Evolutionary conservation across 2,888 invertebrate species (phyloP).

Genomic region (Uropetala carovei): DNA sequence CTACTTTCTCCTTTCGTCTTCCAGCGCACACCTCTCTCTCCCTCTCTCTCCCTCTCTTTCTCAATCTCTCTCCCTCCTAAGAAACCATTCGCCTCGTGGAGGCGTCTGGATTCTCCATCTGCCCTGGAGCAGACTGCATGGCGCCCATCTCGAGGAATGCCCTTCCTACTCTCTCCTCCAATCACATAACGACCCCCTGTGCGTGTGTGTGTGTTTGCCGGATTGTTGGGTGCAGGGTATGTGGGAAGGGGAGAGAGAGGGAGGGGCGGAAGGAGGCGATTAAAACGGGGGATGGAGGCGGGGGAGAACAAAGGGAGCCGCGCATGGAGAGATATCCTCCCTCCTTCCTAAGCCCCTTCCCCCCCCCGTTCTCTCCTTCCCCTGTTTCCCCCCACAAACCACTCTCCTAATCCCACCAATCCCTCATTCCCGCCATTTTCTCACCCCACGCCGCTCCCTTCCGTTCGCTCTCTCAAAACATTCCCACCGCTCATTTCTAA

Average conservation of each 20-base stretch:
- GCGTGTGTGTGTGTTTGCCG: not conserved
- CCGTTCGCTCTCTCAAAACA: not conserved
- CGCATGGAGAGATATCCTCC: not conserved
- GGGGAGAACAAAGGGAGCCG: not conserved
- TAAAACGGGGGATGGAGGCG: not conserved
- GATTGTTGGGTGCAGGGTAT: no score
- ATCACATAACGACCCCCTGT: conserved; percentile 1
- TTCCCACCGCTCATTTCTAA: not conserved
- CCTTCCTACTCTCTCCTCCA: not conserved
- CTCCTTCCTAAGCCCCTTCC: not conserved
- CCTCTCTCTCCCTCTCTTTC: no score
- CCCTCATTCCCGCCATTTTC: not conserved
- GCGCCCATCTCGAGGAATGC: not conserved
- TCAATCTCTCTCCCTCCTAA: not conserved
- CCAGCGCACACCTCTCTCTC: no score
- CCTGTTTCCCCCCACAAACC: conserved; percentile 2
- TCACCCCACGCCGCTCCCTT: not conserved
- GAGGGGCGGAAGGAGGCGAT: conserved; percentile 6
- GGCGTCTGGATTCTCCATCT: conserved; percentile 4
- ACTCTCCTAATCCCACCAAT: not conserved
- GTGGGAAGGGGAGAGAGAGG: no score
- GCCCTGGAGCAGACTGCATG: conserved; percentile 12
- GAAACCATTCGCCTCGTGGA: not conserved
- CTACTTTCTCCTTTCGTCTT: no score
- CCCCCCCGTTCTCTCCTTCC: not conserved